Conservation (phyloP, 2,888 invertebrate species). For the Anoncus sp. region DNA sequence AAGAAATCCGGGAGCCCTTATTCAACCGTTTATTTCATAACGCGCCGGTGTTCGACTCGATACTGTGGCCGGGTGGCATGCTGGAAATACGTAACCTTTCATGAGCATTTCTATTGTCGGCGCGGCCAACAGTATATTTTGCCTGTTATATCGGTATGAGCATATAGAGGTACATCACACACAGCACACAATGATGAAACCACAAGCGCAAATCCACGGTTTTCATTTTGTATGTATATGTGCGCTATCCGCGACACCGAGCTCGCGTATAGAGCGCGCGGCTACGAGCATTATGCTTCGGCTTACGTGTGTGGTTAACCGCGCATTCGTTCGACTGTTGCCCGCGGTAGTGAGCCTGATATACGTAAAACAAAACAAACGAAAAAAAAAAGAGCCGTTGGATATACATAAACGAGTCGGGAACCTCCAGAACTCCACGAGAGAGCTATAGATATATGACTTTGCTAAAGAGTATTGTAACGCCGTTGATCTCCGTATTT, state of each 20-base stretch:
- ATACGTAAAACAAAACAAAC: background rate
- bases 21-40: conserved; percentile 75
- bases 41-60: conserved; percentile 53
- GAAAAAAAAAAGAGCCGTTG: background rate
- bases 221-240: conserved; percentile 17
- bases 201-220: conserved; percentile 32
- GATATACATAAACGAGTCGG: background rate
- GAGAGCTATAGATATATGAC: background rate
- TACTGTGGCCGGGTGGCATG: conserved; percentile 52
- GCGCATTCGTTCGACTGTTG: conserved; percentile 66
- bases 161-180: conserved; percentile 23
- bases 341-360: conserved; percentile 16
- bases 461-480: background rate
- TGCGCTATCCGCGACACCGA: background rate
- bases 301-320: conserved; percentile 69
- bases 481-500: background rate
- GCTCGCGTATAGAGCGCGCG: conserved; percentile 4
- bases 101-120: conserved; percentile 81
- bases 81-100: conserved; percentile 79
- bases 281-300: conserved; percentile 66
- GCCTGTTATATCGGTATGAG: conserved; percentile 35
- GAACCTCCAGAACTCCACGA: background rate
- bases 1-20: conserved; percentile 8
- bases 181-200: conserved; percentile 71
- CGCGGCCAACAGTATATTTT: conserved; percentile 59